A percentile compares a stretch with the other conserved stretches of the same genome.
phyloP scores from a whole-genome alignment of 53 echinoderm and acorn worm species.

The Echinarachnius parma region DNA sequence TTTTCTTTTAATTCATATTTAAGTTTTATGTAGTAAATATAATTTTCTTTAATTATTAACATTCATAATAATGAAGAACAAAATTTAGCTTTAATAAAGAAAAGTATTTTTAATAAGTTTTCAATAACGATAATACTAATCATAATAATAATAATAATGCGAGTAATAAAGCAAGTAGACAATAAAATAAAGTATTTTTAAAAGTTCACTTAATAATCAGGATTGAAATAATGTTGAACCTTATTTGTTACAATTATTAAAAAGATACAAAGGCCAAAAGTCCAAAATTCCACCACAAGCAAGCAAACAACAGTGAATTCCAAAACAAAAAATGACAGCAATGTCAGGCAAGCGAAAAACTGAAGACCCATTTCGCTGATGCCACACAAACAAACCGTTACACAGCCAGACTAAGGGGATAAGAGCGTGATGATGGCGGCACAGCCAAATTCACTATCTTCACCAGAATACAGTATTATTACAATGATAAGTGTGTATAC shows the following conservation, averaged over 20 bases:
- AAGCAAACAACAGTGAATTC: slow-evolving; percentile 22
- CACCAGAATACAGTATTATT: slow-evolving; percentile 36
- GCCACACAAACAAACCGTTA: too few relatives aligned
- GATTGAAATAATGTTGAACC: neutral
- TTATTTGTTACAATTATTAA: neutral
- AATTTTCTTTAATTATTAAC: too few relatives aligned
- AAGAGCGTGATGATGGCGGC: slow-evolving; percentile 50
- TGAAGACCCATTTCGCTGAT: neutral
- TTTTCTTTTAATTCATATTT: too few relatives aligned
- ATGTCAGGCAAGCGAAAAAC: neutral
- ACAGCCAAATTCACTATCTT: slow-evolving; percentile 11
- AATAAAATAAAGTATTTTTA: too few relatives aligned
- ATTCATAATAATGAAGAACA: too few relatives aligned
- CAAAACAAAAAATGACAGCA: slow-evolving; percentile 2
- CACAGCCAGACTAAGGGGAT: slow-evolving; percentile 45
- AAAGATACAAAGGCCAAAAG: neutral
- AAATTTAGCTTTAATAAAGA: too few relatives aligned
- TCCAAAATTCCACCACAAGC: neutral
- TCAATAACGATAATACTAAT: too few relatives aligned
- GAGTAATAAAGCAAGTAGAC: too few relatives aligned
- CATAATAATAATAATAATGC: neutral
- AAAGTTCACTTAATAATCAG: too few relatives aligned
- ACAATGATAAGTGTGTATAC: too few relatives aligned
- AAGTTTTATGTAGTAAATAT: too few relatives aligned
- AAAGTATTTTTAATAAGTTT: too few relatives aligned